Evolutionary conservation across 2,113 vertebrate genomes (phyloP).

Genomic region (Ondatra zibethicus): DNA sequence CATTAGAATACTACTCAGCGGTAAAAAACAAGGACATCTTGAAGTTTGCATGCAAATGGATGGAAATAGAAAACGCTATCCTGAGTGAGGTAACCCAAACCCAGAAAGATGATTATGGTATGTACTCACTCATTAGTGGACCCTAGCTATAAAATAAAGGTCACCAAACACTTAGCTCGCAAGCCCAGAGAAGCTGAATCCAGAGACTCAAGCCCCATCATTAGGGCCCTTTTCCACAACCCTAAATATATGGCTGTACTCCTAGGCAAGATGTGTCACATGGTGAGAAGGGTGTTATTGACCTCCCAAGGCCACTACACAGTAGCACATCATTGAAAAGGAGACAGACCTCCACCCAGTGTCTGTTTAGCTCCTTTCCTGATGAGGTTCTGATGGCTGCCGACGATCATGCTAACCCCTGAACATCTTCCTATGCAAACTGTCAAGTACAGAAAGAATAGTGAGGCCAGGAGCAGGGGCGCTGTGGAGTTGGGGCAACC

Average conservation of each 20-base stretch:
- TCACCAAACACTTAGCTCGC: too few relatives aligned
- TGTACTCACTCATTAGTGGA: too few relatives aligned
- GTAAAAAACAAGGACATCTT: too few relatives aligned
- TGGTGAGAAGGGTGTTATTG: not conserved
- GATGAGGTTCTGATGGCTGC: not conserved
- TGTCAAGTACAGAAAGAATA: not conserved
- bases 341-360: not conserved
- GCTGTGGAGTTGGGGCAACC: not conserved
- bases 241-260: not conserved
- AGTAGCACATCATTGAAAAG: not conserved
- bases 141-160: too few relatives aligned
- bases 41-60: too few relatives aligned
- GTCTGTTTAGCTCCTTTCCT: not conserved
- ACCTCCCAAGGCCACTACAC: not conserved
- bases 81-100: too few relatives aligned
- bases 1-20: too few relatives aligned
- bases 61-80: too few relatives aligned
- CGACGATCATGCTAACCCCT: not conserved
- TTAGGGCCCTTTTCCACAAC: not conserved
- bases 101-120: too few relatives aligned
- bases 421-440: not conserved
- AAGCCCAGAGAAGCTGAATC: too few relatives aligned
- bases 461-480: not conserved
- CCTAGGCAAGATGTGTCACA: not conserved
- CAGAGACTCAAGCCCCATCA: not conserved